These are phyloP conservation scores for Drosophila navojoa DNA, from an alignment of 1,140 invertebrate genomes.

Conservation along the genomic window DNA sequence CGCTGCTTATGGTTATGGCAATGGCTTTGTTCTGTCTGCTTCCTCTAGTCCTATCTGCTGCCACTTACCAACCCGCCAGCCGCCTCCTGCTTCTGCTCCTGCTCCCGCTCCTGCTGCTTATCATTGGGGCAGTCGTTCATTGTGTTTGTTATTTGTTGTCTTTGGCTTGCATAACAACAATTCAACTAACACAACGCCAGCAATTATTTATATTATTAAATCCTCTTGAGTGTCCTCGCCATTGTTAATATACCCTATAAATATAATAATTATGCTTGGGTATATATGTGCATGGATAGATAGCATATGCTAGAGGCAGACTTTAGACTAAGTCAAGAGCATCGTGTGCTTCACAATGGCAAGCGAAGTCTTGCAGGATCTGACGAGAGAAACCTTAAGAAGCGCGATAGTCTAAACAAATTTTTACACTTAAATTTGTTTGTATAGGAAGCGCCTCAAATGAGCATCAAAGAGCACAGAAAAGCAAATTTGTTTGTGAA, in stretches of 20 bases:
- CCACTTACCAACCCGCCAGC: not conserved
- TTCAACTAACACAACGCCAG: conserved; percentile 73
- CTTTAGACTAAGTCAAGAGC: too few relatives aligned
- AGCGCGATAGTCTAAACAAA: not conserved
- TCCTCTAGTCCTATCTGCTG: not conserved
- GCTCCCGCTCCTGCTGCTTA: conserved; percentile 27
- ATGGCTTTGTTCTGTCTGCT: conserved; percentile 15
- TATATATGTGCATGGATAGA: too few relatives aligned
- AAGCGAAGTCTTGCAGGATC: not conserved
- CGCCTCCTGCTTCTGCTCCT: conserved; percentile 9
- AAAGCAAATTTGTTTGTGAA: not conserved
- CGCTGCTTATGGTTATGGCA: conserved; percentile 24
- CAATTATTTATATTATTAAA: conserved; percentile 84
- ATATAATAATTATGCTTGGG: not conserved
- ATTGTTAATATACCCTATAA: conserved; percentile 19
- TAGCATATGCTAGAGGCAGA: too few relatives aligned
- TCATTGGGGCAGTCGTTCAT: conserved; percentile 59
- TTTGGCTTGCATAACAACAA: conserved; percentile 65
- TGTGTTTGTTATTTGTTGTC: conserved; percentile 79
- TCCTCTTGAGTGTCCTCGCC: conserved; percentile 71
- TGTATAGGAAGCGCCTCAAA: not conserved
- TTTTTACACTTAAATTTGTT: not conserved
- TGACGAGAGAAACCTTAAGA: not conserved
- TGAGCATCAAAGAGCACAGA: too few relatives aligned
- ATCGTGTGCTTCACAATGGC: too few relatives aligned